These are phyloP conservation scores for Seriola aureovittata DNA, from an alignment of 2,113 vertebrate genomes.

Conservation along the genomic window DNA sequence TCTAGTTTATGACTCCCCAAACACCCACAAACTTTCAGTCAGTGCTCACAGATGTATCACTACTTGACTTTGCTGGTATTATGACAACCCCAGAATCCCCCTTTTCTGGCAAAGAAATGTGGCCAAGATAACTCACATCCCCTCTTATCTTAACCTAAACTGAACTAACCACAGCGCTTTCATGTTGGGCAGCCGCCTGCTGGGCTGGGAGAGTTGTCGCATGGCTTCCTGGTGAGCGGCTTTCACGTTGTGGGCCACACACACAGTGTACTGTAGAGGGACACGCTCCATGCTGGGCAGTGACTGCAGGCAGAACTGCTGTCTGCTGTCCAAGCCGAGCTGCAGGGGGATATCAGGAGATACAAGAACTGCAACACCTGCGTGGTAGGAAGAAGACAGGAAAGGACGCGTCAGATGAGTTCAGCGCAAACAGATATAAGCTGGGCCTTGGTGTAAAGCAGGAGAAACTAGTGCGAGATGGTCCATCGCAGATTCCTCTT, in stretches of 20 bases:
- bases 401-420: not conserved
- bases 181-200: conserved; percentile 80
- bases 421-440: conserved; percentile 9
- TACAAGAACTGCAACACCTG: conserved; percentile 88
- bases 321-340: conserved; percentile 85
- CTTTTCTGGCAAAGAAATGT: not conserved
- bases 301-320: conserved; percentile 88
- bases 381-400: conserved; percentile 10
- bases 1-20: conserved; percentile 8
- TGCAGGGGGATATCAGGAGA: conserved; percentile 84
- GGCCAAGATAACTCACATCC: not conserved
- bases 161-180: conserved; percentile 84
- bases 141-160: conserved; percentile 3
- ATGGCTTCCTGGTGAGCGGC: conserved; percentile 82
- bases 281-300: conserved; percentile 76
- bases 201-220: conserved; percentile 64
- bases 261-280: conserved; percentile 88
- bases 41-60: not conserved
- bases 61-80: not conserved
- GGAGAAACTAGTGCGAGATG: conserved; percentile 23
- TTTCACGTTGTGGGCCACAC: conserved; percentile 82
- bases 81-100: conserved; percentile 4
- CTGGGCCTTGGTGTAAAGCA: conserved; percentile 1
- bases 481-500: conserved; percentile 53
- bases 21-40: not conserved